Conservation (phyloP, 2,888 invertebrate genomes). For the Apamea anceps region DNA sequence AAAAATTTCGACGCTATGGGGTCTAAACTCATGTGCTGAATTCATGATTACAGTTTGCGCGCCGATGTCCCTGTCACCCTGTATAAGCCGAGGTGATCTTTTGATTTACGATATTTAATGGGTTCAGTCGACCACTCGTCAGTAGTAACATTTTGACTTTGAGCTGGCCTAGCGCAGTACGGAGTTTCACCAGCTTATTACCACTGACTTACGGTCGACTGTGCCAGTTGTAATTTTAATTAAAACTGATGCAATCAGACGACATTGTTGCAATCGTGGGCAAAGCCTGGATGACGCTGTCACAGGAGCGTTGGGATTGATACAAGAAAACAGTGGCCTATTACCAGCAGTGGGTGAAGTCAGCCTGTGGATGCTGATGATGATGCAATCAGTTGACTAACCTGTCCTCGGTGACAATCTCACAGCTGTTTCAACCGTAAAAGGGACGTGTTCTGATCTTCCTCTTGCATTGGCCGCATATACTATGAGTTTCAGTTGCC, state of each 20-base stretch:
- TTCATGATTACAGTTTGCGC: too few species aligned
- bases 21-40: too few species aligned
- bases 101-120: too few species aligned
- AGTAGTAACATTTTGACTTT: neutral
- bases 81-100: neutral
- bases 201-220: neutral
- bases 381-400: slow-evolving; percentile 58
- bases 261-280: neutral
- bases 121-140: neutral
- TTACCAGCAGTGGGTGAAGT: neutral
- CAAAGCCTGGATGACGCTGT: neutral
- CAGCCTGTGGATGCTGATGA: neutral
- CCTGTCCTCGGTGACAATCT: slow-evolving; percentile 83
- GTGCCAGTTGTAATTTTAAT: neutral
- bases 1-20: too few species aligned
- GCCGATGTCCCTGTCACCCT: too few species aligned
- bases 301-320: neutral
- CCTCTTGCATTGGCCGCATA: slow-evolving; percentile 96
- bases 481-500: slow-evolving; percentile 93
- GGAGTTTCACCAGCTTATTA: neutral
- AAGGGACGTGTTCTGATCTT: slow-evolving; percentile 92
- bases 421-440: slow-evolving; percentile 84
- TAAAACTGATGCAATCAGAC: neutral
- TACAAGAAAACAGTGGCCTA: neutral
- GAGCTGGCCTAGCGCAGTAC: neutral